Evolutionary conservation across 1,140 invertebrate species (phyloP).

Genomic region (Prorops nasuta): DNA sequence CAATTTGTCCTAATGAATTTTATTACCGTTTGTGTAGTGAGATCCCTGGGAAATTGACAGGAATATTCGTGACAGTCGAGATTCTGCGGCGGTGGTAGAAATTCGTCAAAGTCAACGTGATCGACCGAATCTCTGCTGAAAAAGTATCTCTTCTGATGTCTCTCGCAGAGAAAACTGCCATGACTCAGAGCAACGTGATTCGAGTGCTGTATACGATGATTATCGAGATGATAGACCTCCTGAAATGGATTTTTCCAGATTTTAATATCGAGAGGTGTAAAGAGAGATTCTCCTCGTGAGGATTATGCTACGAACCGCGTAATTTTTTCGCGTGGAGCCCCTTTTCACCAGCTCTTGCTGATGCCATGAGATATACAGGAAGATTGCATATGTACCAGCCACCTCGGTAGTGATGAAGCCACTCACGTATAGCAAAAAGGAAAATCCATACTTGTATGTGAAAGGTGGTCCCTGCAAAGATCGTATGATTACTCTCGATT

Average conservation of each 20-base stretch:
- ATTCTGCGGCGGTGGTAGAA: conserved; percentile 43
- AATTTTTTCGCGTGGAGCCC: conserved; percentile 47
- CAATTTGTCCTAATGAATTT: background rate
- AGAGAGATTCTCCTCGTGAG: background rate
- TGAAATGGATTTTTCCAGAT: conserved; percentile 12
- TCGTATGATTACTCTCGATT: background rate
- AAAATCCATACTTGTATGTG: conserved; percentile 83
- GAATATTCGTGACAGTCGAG: conserved; percentile 47
- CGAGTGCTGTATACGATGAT: conserved; percentile 35
- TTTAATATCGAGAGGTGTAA: background rate
- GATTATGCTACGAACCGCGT: conserved; percentile 35
- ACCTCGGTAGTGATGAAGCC: conserved; percentile 82
- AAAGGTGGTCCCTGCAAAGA: conserved; percentile 72
- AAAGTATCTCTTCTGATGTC: conserved; percentile 52
- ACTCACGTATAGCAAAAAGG: conserved; percentile 80
- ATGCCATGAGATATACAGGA: conserved; percentile 78
- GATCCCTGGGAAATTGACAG: conserved; percentile 47
- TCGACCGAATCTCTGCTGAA: conserved; percentile 46
- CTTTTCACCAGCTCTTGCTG: conserved; percentile 60
- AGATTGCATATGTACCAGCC: conserved; percentile 81
- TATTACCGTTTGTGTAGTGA: conserved; percentile 56
- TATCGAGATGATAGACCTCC: conserved; percentile 44
- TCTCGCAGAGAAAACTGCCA: conserved; percentile 46
- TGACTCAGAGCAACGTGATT: conserved; percentile 31
- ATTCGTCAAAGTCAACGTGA: conserved; percentile 47